Evolutionary conservation across 2,797 vertebrate genomes (phyloP), one percentile per base, ranked within the genome.

Genomic region (Tokudaia muenninki): DNA sequence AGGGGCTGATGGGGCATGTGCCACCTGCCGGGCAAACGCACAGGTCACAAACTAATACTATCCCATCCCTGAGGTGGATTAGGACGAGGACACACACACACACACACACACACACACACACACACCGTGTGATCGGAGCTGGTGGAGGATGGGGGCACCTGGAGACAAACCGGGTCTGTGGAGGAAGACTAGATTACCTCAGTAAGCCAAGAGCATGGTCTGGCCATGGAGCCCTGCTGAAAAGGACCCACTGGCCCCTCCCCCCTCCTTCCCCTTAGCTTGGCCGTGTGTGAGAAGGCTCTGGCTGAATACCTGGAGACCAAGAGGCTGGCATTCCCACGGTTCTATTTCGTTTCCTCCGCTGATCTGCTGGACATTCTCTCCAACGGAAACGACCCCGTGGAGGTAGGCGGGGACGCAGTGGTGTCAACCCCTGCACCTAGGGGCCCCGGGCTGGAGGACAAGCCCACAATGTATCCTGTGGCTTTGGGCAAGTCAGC

Each of bases 321-420:
- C 0, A 99, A 99, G 26, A 94, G 98, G 2, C 50, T 99, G 97
- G 98, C 98, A 19, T 99, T 99, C 77, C 99, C 99, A 0, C 96
- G 99, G 1, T 99, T 99, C 98, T 99, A 99, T 89, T 99, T 99
- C 0, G 97, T 99, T 7, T 99, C 99, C n/a, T 98, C 99, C 6
- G 98, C 98, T 0, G 99, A 99, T 90, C 97, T 99, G 90, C 97
- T 99, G 47, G 98, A 99, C 90, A 98, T 99, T 59, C 98, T 99
- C 31, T 99, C 99, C 0, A 98, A 99, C 0, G 98, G 99, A 2
- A 99, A 98, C 0, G 98, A 99, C 57, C 98, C 99, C 0, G 91
- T 95, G 65, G 98, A 99, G 98, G 99, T 99, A 98, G 0, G 94
- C 0, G 1, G n/a, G 75, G 16, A 2, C 9, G 82, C 50, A 4